phyloP scores from a whole-genome alignment of 1,140 invertebrate genomes.

The Plutomurus gul region DNA sequence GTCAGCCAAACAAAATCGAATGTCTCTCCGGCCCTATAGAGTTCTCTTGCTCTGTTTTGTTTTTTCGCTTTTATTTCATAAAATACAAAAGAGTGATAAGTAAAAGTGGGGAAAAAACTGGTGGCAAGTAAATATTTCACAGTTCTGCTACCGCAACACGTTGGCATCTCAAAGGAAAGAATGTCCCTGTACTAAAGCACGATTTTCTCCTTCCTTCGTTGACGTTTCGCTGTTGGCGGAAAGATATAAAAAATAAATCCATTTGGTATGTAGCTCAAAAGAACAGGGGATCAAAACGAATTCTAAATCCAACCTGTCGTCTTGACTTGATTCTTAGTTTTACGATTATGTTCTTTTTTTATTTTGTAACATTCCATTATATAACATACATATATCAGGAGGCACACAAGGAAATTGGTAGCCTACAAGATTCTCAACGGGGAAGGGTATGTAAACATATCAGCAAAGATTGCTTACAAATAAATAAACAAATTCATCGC shows the following conservation, averaged over 20 bases:
- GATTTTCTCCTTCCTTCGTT: background rate
- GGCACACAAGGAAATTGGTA: no score
- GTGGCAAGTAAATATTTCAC: background rate
- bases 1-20: slow-evolving; percentile 21
- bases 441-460: no score
- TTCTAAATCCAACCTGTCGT: background rate
- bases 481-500: no score
- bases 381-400: background rate
- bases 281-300: background rate
- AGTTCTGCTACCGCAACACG: background rate
- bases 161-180: no score
- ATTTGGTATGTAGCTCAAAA: background rate
- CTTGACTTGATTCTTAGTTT: background rate
- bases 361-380: background rate
- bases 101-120: background rate
- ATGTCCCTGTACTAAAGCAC: background rate
- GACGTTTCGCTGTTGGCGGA: background rate
- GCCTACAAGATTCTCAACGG: no score
- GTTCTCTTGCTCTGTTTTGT: background rate
- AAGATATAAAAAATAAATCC: background rate
- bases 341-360: background rate
- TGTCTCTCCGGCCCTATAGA: background rate
- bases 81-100: background rate
- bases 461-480: no score
- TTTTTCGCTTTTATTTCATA: no score